Conservation (phyloP, 92 coral and sea anemone genomes). For the Paragorgia papillata region DNA sequence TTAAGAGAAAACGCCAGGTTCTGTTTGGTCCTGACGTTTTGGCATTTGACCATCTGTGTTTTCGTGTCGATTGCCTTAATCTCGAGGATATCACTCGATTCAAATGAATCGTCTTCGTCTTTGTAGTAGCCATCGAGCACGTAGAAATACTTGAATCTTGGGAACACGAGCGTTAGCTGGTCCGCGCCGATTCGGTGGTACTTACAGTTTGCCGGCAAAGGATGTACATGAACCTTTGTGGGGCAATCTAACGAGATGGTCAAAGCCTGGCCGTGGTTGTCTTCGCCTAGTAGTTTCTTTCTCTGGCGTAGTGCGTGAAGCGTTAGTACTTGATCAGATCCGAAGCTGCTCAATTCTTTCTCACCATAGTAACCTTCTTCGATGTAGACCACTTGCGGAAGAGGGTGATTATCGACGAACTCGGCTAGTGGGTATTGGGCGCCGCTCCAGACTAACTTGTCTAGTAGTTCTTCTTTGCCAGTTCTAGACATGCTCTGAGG, state of each 20-base stretch:
- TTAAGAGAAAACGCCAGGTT: not conserved
- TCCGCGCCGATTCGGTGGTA: not conserved
- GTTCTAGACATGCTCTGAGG: not conserved
- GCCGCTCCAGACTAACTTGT: not conserved
- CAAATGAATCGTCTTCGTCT: not conserved
- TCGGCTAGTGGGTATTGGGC: not conserved
- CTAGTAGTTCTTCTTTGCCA: not conserved
- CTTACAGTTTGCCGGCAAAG: not conserved
- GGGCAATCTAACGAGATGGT: not conserved
- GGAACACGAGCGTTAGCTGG: not conserved
- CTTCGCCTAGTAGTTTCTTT: slow-evolving; percentile 13
- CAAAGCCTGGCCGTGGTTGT: not conserved
- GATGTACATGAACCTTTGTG: slow-evolving; percentile 11
- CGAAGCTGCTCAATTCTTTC: not conserved
- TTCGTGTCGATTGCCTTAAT: not conserved
- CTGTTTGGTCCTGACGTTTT: not conserved
- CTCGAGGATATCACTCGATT: slow-evolving; percentile 19
- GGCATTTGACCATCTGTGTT: not conserved
- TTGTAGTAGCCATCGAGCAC: not conserved
- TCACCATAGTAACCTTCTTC: slow-evolving; percentile 25
- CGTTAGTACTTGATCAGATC: slow-evolving; percentile 15
- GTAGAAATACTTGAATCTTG: not conserved
- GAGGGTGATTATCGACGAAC: slow-evolving; percentile 13
- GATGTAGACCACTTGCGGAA: slow-evolving; percentile 24
- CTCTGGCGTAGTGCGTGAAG: not conserved